Percentiles rank a stretch among this genome's conserved stretches.
These are phyloP conservation scores for Hylaea fasciaria DNA, from an alignment of 2,888 invertebrate genomes.

Conservation along the genomic window DNA sequence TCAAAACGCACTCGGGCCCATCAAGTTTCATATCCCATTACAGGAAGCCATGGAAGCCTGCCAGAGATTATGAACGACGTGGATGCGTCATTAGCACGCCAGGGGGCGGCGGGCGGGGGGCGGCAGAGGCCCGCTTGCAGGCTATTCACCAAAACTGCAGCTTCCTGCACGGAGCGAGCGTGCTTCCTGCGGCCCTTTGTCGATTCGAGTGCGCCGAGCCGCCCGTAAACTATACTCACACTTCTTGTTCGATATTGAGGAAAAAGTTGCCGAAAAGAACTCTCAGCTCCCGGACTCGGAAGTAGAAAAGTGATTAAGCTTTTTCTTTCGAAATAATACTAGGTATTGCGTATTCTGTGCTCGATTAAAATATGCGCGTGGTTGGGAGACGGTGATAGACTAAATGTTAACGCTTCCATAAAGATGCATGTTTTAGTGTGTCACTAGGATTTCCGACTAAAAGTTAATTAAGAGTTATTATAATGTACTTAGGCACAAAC, in stretches of 20 bases:
- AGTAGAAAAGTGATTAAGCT: slow-evolving; percentile 4
- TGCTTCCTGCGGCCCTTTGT: slow-evolving; percentile 20
- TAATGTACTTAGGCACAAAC: too few species aligned
- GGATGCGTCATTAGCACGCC: slow-evolving; percentile 5
- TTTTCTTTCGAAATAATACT: not conserved
- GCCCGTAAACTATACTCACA: slow-evolving; percentile 16
- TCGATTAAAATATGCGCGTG: too few species aligned
- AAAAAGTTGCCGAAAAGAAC: not conserved
- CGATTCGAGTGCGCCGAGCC: slow-evolving; percentile 10
- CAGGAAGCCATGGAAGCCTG: slow-evolving; percentile 23
- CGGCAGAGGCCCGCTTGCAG: slow-evolving; percentile 4
- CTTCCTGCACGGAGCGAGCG: not conserved
- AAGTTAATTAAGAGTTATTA: too few species aligned
- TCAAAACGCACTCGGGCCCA: slow-evolving; percentile 1
- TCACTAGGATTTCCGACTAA: too few species aligned
- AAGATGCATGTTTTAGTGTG: too few species aligned
- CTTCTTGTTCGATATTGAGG: slow-evolving; percentile 10
- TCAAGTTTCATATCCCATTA: slow-evolving; percentile 15
- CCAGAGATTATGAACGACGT: slow-evolving; percentile 6
- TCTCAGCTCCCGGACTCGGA: not conserved
- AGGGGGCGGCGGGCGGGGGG: slow-evolving; percentile 4
- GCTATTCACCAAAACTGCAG: slow-evolving; percentile 23
- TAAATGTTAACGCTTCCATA: not conserved
- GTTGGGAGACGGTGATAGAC: not conserved
- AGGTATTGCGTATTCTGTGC: too few species aligned